Evolutionary conservation across 2,888 invertebrate species (phyloP).

Genomic region (Tigriopus californicus): DNA sequence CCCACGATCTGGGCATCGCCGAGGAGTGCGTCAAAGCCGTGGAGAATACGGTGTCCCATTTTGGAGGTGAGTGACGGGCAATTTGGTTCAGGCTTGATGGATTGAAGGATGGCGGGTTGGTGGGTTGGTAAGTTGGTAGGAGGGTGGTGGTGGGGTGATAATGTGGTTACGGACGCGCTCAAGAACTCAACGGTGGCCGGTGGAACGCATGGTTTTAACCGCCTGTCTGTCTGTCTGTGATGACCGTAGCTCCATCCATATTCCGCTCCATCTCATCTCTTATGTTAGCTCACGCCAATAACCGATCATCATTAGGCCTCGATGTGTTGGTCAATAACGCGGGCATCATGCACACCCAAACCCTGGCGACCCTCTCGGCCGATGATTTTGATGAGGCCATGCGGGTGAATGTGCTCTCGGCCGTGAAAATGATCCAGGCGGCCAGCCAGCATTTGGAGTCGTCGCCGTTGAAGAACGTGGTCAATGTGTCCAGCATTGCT

Average conservation of each 20-base stretch:
- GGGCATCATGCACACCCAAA: conserved; percentile 58
- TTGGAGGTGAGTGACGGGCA: conserved; percentile 28
- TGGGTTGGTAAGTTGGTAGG: too few relatives aligned
- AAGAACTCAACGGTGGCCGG: too few relatives aligned
- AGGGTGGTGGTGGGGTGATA: too few relatives aligned
- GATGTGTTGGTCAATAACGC: conserved; percentile 81
- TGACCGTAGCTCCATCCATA: too few relatives aligned
- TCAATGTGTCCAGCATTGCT: conserved; percentile 86
- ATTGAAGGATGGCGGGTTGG: too few relatives aligned
- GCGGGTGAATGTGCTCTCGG: conserved; percentile 59
- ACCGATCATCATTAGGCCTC: conserved; percentile 30
- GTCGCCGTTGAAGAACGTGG: conserved; percentile 60
- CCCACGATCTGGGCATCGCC: conserved; percentile 53
- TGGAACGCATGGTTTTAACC: too few relatives aligned
- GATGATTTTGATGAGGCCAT: conserved; percentile 74
- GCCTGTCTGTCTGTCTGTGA: too few relatives aligned
- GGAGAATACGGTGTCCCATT: conserved; percentile 49
- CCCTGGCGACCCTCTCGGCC: conserved; percentile 62
- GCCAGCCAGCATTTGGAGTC: conserved; percentile 59
- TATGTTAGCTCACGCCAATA: background rate
- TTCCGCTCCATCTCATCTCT: too few relatives aligned
- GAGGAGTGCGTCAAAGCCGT: conserved; percentile 49
- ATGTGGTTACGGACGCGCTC: too few relatives aligned
- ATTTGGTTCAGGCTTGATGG: too few relatives aligned
- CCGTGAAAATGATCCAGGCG: conserved; percentile 46